Evolutionary conservation across 2,888 invertebrate species (phyloP), one percentile per base, ranked within the genome.

Genomic region (Polymixis flavicincta): DNA sequence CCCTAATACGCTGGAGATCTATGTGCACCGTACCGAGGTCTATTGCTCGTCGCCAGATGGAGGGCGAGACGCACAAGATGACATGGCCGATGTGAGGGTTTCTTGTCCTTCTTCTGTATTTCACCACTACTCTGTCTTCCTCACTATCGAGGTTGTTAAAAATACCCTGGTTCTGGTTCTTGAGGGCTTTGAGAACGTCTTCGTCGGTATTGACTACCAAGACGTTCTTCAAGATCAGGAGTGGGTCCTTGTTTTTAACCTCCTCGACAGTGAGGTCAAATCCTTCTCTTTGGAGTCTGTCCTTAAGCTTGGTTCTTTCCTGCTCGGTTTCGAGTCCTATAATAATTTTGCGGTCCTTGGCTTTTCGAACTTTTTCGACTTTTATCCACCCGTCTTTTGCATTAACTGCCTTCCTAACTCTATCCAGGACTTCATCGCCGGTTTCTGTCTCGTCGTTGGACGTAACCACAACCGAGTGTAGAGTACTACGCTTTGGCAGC

Each of bases 231-330:
- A 63, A 8, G 0, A 61, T 54, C 37, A 71, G 9, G 6, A 32
- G 32, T 32, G 32, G 32, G 32, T 32, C 32, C 32, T 32, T 32
- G 4, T 32, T 32, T 4, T 32, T 54, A 3, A 71, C 63, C n/a
- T 71, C 63, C 61, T 71, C 71, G 5, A 71, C 71, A 11, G 42
- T 42, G 54, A 71, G 71, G 54, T 22, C 42, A 6, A 8, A 4
- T 22, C 42, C 68, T 17, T 48, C 48, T 17, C 14, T 48, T 17
- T 13, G 52, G 32, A 32, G 32, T 32, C 32, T 32, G 32, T 32
- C 32, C 32, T 32, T 32, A 5, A 37, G 3, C 37, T 37, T 37
- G 6, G 37, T 37, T 6, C 37, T 37, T 37, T 37, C 37, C 6
- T 37, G 5, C 37, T 37, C 37, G 5, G 37, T 37, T 37, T 37